A percentile compares a stretch with the other conserved stretches of the same genome.
phyloP scores from a whole-genome alignment of 2,113 vertebrate species.

The Amblyornis subalaris region DNA sequence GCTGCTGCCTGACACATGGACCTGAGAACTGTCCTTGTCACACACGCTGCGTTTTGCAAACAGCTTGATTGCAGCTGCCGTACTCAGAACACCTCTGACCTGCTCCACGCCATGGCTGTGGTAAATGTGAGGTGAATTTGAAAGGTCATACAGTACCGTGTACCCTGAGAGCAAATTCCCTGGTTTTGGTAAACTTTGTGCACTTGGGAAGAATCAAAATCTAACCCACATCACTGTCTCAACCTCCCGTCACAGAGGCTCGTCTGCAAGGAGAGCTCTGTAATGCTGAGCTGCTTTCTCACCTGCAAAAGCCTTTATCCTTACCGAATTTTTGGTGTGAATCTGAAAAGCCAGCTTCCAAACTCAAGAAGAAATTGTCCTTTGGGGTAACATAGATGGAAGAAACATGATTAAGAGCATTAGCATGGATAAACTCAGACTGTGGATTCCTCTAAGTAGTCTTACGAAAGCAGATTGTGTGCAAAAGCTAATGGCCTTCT shows the following conservation, averaged over 20 bases:
- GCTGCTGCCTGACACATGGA: background rate
- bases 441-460: background rate
- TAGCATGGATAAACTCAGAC: background rate
- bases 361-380: background rate
- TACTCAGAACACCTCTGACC: background rate
- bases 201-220: background rate
- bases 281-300: background rate
- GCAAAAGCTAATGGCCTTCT: background rate
- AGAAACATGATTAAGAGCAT: background rate
- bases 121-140: background rate
- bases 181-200: background rate
- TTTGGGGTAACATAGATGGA: background rate
- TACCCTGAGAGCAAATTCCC: background rate
- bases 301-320: background rate
- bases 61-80: fast-evolving
- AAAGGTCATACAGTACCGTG: fast-evolving
- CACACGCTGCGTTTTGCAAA: background rate
- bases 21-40: background rate
- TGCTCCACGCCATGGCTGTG: fast-evolving
- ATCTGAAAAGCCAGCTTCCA: background rate
- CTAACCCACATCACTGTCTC: background rate
- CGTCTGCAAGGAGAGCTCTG: fast-evolving
- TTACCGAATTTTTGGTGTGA: background rate
- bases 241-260: background rate
- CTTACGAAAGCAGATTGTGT: background rate